Conservation (phyloP, 2,888 invertebrate genomes). For the Xylota segnis region DNA sequence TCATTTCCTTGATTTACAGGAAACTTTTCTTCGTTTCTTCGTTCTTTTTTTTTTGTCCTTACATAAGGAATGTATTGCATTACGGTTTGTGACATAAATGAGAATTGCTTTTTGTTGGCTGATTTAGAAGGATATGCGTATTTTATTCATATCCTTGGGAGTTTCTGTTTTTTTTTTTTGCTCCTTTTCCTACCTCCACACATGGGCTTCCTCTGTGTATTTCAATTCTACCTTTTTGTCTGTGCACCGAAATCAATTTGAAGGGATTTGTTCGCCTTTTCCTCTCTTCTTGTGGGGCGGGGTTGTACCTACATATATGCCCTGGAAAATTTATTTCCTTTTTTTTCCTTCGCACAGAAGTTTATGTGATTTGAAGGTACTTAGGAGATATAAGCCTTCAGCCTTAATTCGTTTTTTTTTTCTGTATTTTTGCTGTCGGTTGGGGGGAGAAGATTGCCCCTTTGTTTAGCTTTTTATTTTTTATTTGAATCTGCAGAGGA, state of each 20-base stretch:
- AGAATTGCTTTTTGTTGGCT: slow-evolving; percentile 55
- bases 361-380: slow-evolving; percentile 71
- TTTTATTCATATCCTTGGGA: slow-evolving; percentile 65
- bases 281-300: background rate
- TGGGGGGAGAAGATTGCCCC: slow-evolving; percentile 36
- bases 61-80: slow-evolving; percentile 38
- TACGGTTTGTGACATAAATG: slow-evolving; percentile 61
- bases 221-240: background rate
- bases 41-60: too few species aligned
- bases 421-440: slow-evolving; percentile 1
- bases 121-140: slow-evolving; percentile 62
- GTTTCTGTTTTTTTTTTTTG: slow-evolving; percentile 37
- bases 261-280: slow-evolving; percentile 69
- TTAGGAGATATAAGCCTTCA: slow-evolving; percentile 68
- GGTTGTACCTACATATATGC: slow-evolving; percentile 9
- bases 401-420: slow-evolving; percentile 68
- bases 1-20: slow-evolving; percentile 23
- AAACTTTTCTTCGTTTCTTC: background rate
- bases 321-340: slow-evolving; percentile 33
- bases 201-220: background rate
- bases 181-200: slow-evolving; percentile 3
- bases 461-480: slow-evolving; percentile 23
- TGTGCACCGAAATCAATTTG: slow-evolving; percentile 68
- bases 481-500: slow-evolving; percentile 29
- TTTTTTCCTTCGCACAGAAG: slow-evolving; percentile 30